Evolutionary conservation across 2,888 invertebrate genomes (phyloP).

Genomic region (Pseudoips prasinana): DNA sequence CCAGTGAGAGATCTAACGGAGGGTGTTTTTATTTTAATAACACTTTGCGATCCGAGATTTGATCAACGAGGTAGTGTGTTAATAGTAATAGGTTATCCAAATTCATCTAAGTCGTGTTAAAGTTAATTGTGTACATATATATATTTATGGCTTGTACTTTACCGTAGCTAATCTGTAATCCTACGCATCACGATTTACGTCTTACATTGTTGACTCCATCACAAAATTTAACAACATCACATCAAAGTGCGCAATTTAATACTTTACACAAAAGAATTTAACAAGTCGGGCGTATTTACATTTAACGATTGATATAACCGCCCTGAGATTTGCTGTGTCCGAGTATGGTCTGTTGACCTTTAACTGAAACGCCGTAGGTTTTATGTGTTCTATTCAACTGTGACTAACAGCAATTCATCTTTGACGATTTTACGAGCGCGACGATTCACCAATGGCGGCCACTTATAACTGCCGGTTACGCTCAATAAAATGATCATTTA

Average conservation of each 20-base stretch:
- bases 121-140: too few species aligned
- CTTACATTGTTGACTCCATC: conserved; percentile 19
- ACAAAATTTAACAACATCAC: conserved; percentile 23
- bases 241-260: conserved; percentile 24
- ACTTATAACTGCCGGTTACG: conserved; percentile 43
- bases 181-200: conserved; percentile 21
- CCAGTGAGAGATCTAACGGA: too few species aligned
- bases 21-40: too few species aligned
- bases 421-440: conserved; percentile 45
- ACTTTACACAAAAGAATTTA: conserved; percentile 22
- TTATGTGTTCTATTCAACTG: conserved; percentile 42
- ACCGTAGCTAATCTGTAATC: too few species aligned
- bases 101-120: too few species aligned
- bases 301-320: conserved; percentile 27
- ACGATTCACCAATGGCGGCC: conserved; percentile 40
- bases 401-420: conserved; percentile 38
- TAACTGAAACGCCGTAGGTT: conserved; percentile 31
- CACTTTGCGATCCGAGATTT: too few species aligned
- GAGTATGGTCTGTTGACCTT: conserved; percentile 29
- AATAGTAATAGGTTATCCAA: too few species aligned
- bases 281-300: conserved; percentile 23
- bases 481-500: conserved; percentile 50
- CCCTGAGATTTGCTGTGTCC: conserved; percentile 20
- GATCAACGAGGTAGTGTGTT: too few species aligned
- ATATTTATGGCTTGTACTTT: too few species aligned